Evolutionary conservation across 2,888 invertebrate genomes (phyloP), one percentile per base, ranked within the genome.

Genomic region (Tinea trinotella): DNA sequence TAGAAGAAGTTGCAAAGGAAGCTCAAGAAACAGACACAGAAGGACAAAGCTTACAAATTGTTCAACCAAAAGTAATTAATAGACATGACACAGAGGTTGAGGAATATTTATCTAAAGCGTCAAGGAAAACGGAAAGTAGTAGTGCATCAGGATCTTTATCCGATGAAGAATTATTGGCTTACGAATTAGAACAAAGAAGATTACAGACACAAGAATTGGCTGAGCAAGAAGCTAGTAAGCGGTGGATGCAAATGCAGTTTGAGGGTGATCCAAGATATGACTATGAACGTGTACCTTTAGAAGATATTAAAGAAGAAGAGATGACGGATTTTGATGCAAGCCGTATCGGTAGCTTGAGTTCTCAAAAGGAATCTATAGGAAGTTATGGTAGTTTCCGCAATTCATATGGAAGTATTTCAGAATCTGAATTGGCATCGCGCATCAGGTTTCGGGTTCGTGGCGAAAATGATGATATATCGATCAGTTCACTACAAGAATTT

Each of bases 251-350:
- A 77, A 94, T 94, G 91, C 95, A 96, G 61, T 92, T 93, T 68
- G 93, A 93, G 74, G 91, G 91, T 49, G 91, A 91, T 63, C 88
- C 92, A 61, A 86, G 90, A 46, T 92, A 94, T 69, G 95, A 95
- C 59, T 92, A 93, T 59, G 93, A 94, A 64, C 87, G 94, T 57
- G 92, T 94, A 12, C 92, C 95, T 3, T 76, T 96, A 36, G 96
- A 96, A 81, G 96, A 97, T 64, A 96, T 96, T 44, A 95, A 96
- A 77, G 95, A 96, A 73, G 96, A 97, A 75, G 97, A 97, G 78
- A 89, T 92, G 66, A 94, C 94, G 53, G 95, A 95, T 66, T 93
- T 95, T 66, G 94, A 95, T 69, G 93, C 90, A 20, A 91, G 91
- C 61, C 84, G 92, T 66, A 90, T 92, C 58, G 92, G 92, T n/a